A percentile compares a stretch with the other conserved stretches of the same genome.
These are phyloP conservation scores for Dynastes hyllus DNA, from an alignment of 2,888 invertebrate species.

Conservation along the genomic window DNA sequence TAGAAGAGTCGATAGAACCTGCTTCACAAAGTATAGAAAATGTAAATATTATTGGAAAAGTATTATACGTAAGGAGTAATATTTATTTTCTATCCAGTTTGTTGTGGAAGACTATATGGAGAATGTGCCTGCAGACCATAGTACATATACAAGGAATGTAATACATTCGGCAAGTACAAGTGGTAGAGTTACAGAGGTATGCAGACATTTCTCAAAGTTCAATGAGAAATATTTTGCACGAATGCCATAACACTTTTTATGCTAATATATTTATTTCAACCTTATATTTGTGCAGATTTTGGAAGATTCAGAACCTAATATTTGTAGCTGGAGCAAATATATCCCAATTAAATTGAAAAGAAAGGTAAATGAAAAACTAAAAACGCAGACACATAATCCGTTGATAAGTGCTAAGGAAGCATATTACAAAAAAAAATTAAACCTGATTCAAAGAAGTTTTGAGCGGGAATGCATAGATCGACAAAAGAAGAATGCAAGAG, in stretches of 20 bases:
- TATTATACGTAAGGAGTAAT: background rate
- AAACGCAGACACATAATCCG: too few species aligned
- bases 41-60: background rate
- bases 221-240: too few species aligned
- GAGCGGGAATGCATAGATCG: too few species aligned
- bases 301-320: background rate
- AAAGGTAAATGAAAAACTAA: background rate
- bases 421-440: too few species aligned
- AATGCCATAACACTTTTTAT: background rate
- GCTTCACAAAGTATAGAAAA: too few species aligned
- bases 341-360: background rate
- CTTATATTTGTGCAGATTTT: background rate
- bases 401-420: background rate
- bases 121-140: background rate
- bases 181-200: background rate
- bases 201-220: too few species aligned
- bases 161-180: background rate
- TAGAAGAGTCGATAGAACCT: too few species aligned
- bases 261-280: too few species aligned
- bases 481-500: too few species aligned
- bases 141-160: background rate
- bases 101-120: too few species aligned
- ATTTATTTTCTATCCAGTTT: too few species aligned
- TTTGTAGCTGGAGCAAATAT: background rate
- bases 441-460: too few species aligned